A percentile compares a stretch with the other conserved stretches of the same genome.
phyloP scores from a whole-genome alignment of 2,113 vertebrate genomes.

The Eidolon helvum region DNA sequence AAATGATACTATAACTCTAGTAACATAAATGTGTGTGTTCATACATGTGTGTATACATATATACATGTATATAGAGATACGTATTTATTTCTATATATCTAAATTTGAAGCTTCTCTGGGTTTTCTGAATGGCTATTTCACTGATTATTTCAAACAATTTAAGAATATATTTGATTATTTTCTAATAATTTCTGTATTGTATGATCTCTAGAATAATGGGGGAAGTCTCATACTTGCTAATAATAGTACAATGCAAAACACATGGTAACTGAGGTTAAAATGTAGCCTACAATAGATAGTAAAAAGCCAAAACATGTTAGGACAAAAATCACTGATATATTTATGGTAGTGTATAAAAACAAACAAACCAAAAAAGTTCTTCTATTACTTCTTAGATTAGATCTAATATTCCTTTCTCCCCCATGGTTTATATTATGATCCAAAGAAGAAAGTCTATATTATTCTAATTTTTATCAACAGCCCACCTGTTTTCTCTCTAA shows the following conservation, averaged over 20 bases:
- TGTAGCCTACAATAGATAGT: not conserved
- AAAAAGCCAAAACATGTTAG: not conserved
- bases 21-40: accelerated
- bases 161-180: not conserved
- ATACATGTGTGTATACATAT: not conserved
- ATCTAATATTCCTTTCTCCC: not conserved
- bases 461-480: not conserved
- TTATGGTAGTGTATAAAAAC: not conserved
- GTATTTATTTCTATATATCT: not conserved
- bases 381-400: not conserved
- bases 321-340: not conserved
- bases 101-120: not conserved
- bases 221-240: not conserved
- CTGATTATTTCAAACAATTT: not conserved
- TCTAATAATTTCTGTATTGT: not conserved
- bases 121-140: not conserved
- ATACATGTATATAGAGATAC: not conserved
- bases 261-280: not conserved
- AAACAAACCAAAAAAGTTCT: not conserved
- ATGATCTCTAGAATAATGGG: not conserved
- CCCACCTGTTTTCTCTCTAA: not conserved
- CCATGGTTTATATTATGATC: not conserved
- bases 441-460: not conserved
- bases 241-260: not conserved
- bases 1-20: not conserved